Evolutionary conservation across 2,888 invertebrate genomes (phyloP).

Genomic region (Abrostola triplasia): DNA sequence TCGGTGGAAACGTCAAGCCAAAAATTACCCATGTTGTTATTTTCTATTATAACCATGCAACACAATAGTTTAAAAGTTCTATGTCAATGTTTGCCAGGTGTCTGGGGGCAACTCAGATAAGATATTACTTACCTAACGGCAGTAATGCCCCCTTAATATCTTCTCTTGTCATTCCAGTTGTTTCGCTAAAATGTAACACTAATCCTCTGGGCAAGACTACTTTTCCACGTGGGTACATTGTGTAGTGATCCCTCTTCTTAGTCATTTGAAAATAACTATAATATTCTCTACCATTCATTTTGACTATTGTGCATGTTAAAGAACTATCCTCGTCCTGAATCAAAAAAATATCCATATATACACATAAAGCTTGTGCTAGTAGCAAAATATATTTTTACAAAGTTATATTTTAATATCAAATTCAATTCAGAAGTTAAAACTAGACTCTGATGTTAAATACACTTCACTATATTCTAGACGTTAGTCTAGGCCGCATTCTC

Average conservation of each 20-base stretch:
- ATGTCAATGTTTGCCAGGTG: no score
- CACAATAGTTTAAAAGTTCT: no score
- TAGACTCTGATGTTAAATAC: no score
- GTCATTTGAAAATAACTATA: not conserved
- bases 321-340: not conserved
- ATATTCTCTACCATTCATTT: not conserved
- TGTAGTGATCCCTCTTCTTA: not conserved
- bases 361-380: not conserved
- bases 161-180: conserved; percentile 16
- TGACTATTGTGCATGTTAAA: conserved; percentile 3
- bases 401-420: no score
- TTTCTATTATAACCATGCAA: no score
- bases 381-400: not conserved
- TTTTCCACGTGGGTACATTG: conserved; percentile 13
- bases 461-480: no score
- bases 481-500: not conserved
- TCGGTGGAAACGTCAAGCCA: no score
- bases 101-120: no score
- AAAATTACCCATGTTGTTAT: no score
- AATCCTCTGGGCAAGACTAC: conserved; percentile 17
- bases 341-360: conserved; percentile 1
- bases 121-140: conserved; percentile 16
- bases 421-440: no score
- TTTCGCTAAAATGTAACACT: conserved; percentile 23
- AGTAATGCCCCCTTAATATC: conserved; percentile 12